phyloP scores from a whole-genome alignment of 2,797 vertebrate genomes.

The Myotis planiceps region DNA sequence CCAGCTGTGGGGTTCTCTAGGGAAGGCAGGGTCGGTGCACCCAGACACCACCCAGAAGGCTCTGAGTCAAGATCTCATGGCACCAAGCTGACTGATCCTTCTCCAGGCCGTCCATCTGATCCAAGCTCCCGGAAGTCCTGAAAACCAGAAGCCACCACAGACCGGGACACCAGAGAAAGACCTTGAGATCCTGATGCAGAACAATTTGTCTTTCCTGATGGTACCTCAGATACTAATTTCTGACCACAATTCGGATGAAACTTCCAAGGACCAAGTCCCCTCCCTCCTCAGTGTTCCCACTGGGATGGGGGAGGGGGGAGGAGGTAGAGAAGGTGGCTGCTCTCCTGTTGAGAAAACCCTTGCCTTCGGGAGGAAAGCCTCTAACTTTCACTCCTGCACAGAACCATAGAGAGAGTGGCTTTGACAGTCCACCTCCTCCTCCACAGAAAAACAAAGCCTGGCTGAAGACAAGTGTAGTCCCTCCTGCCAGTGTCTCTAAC shows the following conservation, averaged over 20 bases:
- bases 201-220: neutral
- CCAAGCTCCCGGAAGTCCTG: neutral
- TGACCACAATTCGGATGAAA: neutral
- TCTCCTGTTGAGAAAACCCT: neutral
- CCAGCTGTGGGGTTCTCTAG: neutral
- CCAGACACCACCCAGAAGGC: fast-evolving
- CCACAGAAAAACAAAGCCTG: neutral
- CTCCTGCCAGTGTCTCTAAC: neutral
- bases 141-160: neutral
- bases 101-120: fast-evolving
- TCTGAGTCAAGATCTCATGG: fast-evolving
- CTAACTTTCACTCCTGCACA: neutral
- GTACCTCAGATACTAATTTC: neutral
- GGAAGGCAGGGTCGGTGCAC: fast-evolving
- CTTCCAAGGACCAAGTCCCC: neutral
- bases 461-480: neutral
- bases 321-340: fast-evolving
- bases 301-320: neutral
- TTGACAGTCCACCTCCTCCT: neutral
- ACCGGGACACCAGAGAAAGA: neutral
- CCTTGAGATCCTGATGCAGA: neutral
- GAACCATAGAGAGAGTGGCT: neutral
- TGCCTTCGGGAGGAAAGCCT: neutral
- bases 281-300: fast-evolving
- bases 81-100: neutral